phyloP scores from a whole-genome alignment of 2,113 vertebrate genomes.

The Serranochromis macrocephalus region DNA sequence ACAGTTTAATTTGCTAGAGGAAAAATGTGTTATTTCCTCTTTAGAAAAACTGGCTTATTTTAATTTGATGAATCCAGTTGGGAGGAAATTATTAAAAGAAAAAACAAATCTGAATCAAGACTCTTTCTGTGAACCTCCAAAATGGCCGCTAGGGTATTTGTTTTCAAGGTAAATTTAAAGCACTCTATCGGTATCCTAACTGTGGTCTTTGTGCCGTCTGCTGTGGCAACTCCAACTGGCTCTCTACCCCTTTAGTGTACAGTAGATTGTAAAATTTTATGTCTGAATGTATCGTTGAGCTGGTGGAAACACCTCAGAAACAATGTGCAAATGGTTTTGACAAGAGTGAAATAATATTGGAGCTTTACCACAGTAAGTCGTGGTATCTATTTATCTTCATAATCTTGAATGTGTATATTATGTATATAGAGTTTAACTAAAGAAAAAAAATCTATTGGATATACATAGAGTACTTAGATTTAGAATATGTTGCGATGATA shows the following conservation, averaged over 20 bases:
- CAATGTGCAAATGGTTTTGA: background rate
- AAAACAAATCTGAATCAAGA: background rate
- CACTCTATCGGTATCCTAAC: background rate
- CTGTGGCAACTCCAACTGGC: conserved; percentile 7
- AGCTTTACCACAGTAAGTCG: conserved; percentile 4
- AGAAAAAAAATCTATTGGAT: conserved; percentile 21
- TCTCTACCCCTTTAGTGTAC: conserved; percentile 21
- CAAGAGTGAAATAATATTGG: conserved; percentile 6
- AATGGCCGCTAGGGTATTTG: background rate
- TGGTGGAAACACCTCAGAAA: conserved; percentile 7
- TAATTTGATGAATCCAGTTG: background rate
- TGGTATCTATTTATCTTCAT: conserved; percentile 55
- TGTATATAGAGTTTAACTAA: conserved; percentile 63
- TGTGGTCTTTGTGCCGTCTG: background rate
- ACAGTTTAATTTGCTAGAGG: background rate
- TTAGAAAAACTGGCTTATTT: background rate
- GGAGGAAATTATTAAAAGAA: background rate
- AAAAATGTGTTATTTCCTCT: background rate
- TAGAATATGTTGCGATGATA: conserved; percentile 39
- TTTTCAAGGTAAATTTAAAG: background rate
- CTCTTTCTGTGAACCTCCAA: background rate
- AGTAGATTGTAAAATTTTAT: conserved; percentile 72
- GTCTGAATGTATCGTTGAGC: conserved; percentile 83
- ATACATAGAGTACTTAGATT: conserved; percentile 48
- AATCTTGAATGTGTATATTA: conserved; percentile 49